Evolutionary conservation across 1,140 invertebrate genomes (phyloP).

Genomic region (Onthophagus taurus): DNA sequence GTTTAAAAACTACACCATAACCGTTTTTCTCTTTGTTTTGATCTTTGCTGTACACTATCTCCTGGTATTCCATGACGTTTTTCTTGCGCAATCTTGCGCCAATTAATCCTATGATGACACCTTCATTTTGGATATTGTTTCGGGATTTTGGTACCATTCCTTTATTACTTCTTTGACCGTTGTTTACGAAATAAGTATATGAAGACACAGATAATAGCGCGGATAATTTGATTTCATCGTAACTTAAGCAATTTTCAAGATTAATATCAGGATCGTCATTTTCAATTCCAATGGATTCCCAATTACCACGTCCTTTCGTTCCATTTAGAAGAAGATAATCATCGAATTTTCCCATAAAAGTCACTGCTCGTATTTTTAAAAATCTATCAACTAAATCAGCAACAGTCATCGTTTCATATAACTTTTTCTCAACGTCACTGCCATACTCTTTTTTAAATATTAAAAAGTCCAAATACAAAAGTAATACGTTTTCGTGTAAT

Average conservation of each 20-base stretch:
- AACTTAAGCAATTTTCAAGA: constrained; percentile 23
- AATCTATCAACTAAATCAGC: constrained; percentile 47
- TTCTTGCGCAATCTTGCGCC: constrained; percentile 39
- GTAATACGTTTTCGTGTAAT: constrained; percentile 40
- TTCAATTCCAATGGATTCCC: constrained; percentile 40
- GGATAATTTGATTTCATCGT: constrained; percentile 30
- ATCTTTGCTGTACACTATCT: constrained; percentile 37
- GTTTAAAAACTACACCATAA: constrained; percentile 33
- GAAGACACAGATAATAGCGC: constrained; percentile 26
- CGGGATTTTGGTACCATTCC: constrained; percentile 17
- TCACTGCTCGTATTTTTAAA: constrained; percentile 45
- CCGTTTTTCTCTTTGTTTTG: constrained; percentile 39
- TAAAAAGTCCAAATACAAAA: constrained; percentile 38
- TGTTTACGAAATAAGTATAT: constrained; percentile 26
- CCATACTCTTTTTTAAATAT: constrained; percentile 42
- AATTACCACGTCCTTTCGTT: constrained; percentile 38
- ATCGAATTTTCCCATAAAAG: constrained; percentile 44
- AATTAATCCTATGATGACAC: constrained; percentile 35
- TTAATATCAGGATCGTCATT: constrained; percentile 34
- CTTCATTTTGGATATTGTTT: constrained; percentile 21
- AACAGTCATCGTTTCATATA: constrained; percentile 49
- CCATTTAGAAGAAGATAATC: constrained; percentile 43
- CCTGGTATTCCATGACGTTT: constrained; percentile 41
- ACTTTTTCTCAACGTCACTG: constrained; percentile 41
- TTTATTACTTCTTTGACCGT: constrained; percentile 25